These are phyloP conservation scores for Cyclina sinensis DNA, from an alignment of 1,140 invertebrate species.

Conservation along the genomic window DNA sequence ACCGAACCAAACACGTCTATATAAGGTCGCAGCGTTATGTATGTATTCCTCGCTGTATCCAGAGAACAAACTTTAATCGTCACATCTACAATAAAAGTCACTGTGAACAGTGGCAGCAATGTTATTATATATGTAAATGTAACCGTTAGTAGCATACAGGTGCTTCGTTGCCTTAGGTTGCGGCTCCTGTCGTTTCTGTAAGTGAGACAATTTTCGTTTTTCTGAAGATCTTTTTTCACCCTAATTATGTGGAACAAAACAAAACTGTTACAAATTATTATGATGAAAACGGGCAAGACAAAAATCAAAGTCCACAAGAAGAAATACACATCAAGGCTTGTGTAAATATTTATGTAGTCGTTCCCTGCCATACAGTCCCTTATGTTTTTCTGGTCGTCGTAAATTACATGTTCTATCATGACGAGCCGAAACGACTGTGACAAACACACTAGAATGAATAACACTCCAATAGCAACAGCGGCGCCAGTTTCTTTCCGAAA, in stretches of 20 bases:
- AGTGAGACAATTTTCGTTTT: slow-evolving; percentile 60
- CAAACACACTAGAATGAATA: slow-evolving; percentile 74
- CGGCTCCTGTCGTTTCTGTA: neutral
- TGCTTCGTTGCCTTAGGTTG: slow-evolving; percentile 76
- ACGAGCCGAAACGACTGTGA: slow-evolving; percentile 79
- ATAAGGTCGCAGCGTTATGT: slow-evolving; percentile 70
- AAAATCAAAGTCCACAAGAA: slow-evolving; percentile 24
- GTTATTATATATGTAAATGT: slow-evolving; percentile 81
- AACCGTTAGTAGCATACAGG: slow-evolving; percentile 82
- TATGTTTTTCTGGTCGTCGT: neutral
- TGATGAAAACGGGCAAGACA: neutral
- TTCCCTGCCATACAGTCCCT: slow-evolving; percentile 66
- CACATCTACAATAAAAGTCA: slow-evolving; percentile 74
- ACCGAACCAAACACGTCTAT: slow-evolving; percentile 67
- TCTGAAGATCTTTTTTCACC: slow-evolving; percentile 65
- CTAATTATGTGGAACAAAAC: slow-evolving; percentile 79
- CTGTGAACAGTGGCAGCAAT: slow-evolving; percentile 76
- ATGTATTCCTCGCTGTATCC: slow-evolving; percentile 1
- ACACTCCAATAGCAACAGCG: slow-evolving; percentile 63
- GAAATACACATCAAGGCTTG: slow-evolving; percentile 67
- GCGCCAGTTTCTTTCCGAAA: slow-evolving; percentile 73
- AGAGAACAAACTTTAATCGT: slow-evolving; percentile 3
- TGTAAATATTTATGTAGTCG: slow-evolving; percentile 70
- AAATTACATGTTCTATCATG: slow-evolving; percentile 72
- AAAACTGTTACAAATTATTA: slow-evolving; percentile 75